Percentiles rank a stretch among this genome's conserved stretches.
phyloP scores from a whole-genome alignment of 2,888 invertebrate genomes.

The Liodrosophila aerea region DNA sequence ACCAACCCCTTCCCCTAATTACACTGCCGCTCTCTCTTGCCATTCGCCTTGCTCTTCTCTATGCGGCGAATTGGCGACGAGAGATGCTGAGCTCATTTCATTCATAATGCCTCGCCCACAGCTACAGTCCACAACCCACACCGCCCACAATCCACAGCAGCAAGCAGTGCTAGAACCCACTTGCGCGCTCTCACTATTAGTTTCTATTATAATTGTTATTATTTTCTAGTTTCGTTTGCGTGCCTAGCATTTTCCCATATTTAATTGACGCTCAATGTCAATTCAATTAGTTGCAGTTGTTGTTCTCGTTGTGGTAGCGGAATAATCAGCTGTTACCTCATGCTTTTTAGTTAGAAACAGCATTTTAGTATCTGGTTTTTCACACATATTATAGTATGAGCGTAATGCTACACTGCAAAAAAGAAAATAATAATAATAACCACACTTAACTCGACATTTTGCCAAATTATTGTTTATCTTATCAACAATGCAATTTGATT shows the following conservation, averaged over 20 bases:
- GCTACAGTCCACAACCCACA: slow-evolving; percentile 10
- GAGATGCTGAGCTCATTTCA: slow-evolving; percentile 64
- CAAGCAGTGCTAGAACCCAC: slow-evolving; percentile 4
- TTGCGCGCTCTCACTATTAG: background rate
- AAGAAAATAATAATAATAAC: no score
- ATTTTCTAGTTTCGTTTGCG: slow-evolving; percentile 28
- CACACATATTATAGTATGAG: slow-evolving; percentile 6
- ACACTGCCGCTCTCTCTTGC: background rate
- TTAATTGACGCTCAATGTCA: slow-evolving; percentile 64
- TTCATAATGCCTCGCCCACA: slow-evolving; percentile 45
- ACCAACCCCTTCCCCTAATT: background rate
- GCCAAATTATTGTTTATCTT: no score
- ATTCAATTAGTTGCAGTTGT: slow-evolving; percentile 27
- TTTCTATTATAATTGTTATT: background rate
- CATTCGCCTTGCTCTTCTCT: slow-evolving; percentile 23
- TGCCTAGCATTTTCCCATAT: slow-evolving; percentile 41
- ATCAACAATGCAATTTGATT: no score
- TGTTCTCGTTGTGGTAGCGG: slow-evolving; percentile 4
- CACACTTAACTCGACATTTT: no score
- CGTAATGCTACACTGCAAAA: slow-evolving; percentile 10
- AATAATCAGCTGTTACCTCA: slow-evolving; percentile 34
- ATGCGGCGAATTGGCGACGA: slow-evolving; percentile 7
- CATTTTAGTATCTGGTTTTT: slow-evolving; percentile 14
- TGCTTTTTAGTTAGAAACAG: background rate
- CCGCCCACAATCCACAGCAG: background rate